Percentiles rank a stretch among this genome's conserved stretches.
Conservation (phyloP, 2,888 invertebrate genomes). For the Zhuqinia jingwanae region DNA sequence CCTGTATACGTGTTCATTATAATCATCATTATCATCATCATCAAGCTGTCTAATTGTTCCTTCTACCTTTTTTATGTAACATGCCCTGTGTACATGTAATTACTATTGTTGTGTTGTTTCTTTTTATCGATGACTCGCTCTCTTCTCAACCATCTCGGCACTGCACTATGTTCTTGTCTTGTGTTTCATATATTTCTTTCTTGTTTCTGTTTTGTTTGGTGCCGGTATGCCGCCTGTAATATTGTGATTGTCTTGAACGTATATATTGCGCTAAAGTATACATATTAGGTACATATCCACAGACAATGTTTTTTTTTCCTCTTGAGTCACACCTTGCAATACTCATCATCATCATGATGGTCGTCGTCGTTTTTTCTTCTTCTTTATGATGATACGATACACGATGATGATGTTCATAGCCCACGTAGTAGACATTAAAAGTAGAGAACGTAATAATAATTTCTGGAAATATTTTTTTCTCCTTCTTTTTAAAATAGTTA, state of each 20-base stretch:
- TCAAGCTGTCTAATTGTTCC: conserved; percentile 69
- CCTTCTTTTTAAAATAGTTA: conserved; percentile 54
- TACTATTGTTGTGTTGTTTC: conserved; percentile 57
- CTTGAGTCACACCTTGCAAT: conserved; percentile 49
- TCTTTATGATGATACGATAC: not conserved
- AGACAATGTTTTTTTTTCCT: conserved; percentile 16
- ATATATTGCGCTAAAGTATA: not conserved
- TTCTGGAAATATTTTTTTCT: conserved; percentile 67
- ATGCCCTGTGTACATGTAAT: conserved; percentile 67
- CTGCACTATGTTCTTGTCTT: too few relatives aligned
- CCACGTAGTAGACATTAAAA: conserved; percentile 59
- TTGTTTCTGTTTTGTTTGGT: conserved; percentile 58
- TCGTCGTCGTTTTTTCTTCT: not conserved
- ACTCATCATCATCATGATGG: conserved; percentile 38
- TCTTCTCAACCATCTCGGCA: too few relatives aligned
- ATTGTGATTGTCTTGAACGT: not conserved
- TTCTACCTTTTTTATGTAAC: conserved; percentile 66
- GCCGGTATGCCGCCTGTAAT: conserved; percentile 64
- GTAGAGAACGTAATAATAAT: conserved; percentile 64
- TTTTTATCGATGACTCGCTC: conserved; percentile 3
- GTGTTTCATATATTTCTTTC: conserved; percentile 32
- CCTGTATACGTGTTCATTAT: conserved; percentile 16
- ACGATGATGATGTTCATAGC: conserved; percentile 41
- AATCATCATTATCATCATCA: conserved; percentile 45
- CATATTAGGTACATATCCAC: conserved; percentile 52